phyloP scores from a whole-genome alignment of 1,140 invertebrate genomes.

The Apis mellifera region Amel_HAv3.1 CM009943.2:5784001-5784500 shows the following conservation, averaged over 20 bases:
- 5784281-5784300: slow-evolving; percentile 4
- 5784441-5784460: slow-evolving; percentile 48
- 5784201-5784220: not conserved
- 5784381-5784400: slow-evolving; percentile 6
- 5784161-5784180: not conserved
- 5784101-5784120: not conserved
- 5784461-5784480: slow-evolving; percentile 55
- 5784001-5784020: not conserved
- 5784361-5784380: too few species aligned
- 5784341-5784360: not conserved
- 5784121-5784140: too few species aligned
- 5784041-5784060: too few species aligned
- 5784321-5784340: not conserved
- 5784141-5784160: not conserved
- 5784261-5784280: slow-evolving; percentile 36
- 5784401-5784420: slow-evolving; percentile 6
- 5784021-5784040: not conserved
- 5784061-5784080: not conserved
- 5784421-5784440: slow-evolving; percentile 61
- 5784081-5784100: not conserved
- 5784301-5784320: not conserved
- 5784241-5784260: not conserved
- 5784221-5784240: not conserved
- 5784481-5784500: slow-evolving; percentile 54
- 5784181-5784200: not conserved